Conservation (phyloP, 2,888 invertebrate genomes). For the Sclerodermus sp. region DNA sequence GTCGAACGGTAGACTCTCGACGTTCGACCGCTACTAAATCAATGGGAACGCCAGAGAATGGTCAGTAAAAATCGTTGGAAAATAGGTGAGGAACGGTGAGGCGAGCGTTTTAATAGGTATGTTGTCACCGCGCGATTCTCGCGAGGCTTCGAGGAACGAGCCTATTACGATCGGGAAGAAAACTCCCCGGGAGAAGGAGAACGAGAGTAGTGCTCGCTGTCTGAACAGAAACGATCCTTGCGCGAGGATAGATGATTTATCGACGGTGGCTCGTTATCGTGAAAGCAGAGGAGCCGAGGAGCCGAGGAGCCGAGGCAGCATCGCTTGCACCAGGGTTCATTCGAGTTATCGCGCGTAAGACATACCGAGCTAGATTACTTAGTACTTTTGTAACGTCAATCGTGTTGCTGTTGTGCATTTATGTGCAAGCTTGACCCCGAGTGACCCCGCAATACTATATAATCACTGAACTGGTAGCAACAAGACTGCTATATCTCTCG, state of each 20-base stretch:
- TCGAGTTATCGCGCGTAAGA: slow-evolving; percentile 21
- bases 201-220: no score
- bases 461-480: no score
- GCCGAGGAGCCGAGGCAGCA: slow-evolving; percentile 27
- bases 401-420: background rate
- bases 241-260: slow-evolving; percentile 47
- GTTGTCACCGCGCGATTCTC: no score
- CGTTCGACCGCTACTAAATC: no score
- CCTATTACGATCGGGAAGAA: slow-evolving; percentile 10
- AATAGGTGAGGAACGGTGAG: no score
- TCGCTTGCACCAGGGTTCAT: slow-evolving; percentile 23
- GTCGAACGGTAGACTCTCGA: no score
- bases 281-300: slow-evolving; percentile 38
- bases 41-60: no score
- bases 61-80: no score
- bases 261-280: slow-evolving; percentile 50
- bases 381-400: background rate
- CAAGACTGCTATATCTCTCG: no score
- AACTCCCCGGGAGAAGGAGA: slow-evolving; percentile 17
- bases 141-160: slow-evolving; percentile 11
- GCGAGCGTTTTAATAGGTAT: no score
- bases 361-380: slow-evolving; percentile 30
- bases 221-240: slow-evolving; percentile 31
- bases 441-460: background rate
- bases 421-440: background rate